Conservation (phyloP, 2,888 invertebrate species). For the Volucella zonaria region DNA sequence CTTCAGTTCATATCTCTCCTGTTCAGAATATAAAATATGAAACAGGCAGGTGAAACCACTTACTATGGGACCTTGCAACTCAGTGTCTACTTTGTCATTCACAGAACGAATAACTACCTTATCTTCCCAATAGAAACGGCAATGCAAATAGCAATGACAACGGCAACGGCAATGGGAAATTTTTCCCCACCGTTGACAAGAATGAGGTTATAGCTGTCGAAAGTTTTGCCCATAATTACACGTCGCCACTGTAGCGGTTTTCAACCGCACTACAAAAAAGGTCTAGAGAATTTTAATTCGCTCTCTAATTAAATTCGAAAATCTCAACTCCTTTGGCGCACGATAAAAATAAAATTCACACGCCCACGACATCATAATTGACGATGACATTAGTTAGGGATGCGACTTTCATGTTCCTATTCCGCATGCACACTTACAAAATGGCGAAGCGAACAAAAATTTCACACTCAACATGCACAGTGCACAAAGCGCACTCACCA, state of each 20-base stretch:
- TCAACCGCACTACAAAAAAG: not conserved
- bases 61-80: too few species aligned
- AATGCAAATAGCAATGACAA: too few species aligned
- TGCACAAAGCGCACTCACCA: constrained; percentile 11
- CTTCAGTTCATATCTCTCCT: too few species aligned
- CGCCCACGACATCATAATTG: constrained; percentile 44
- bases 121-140: too few species aligned
- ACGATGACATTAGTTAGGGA: constrained; percentile 38
- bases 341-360: constrained; percentile 32
- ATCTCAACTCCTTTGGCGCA: constrained; percentile 10
- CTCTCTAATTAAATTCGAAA: constrained; percentile 47
- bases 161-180: not conserved
- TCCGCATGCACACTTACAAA: constrained; percentile 4
- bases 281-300: constrained; percentile 16
- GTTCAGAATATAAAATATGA: too few species aligned
- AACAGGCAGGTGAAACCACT: too few species aligned
- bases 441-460: not conserved
- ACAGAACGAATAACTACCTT: too few species aligned
- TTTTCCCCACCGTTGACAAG: not conserved
- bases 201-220: constrained; percentile 28
- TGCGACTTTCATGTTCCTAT: constrained; percentile 2
- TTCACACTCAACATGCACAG: constrained; percentile 12
- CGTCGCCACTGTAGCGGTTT: not conserved
- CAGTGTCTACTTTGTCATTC: too few species aligned
- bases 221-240: constrained; percentile 34